phyloP scores from a whole-genome alignment of 1,140 invertebrate genomes.

The Drosophila santomea region DNA sequence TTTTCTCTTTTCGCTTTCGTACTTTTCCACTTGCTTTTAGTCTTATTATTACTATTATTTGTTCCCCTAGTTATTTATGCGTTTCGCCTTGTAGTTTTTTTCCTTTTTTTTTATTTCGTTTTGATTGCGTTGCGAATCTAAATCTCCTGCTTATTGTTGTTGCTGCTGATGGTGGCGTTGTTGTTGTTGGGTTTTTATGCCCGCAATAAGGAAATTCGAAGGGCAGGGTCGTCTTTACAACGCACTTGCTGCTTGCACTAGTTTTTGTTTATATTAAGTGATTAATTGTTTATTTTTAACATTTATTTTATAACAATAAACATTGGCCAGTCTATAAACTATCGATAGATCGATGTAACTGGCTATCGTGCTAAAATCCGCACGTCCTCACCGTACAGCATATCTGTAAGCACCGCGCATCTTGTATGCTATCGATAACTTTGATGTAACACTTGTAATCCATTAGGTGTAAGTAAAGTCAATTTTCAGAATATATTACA shows the following conservation, averaged over 20 bases:
- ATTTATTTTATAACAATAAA: constrained; percentile 55
- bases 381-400: neutral
- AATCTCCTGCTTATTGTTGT: constrained; percentile 50
- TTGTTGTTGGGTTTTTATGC: constrained; percentile 36
- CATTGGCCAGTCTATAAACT: constrained; percentile 11
- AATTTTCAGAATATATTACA: no score
- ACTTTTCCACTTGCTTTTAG: constrained; percentile 52
- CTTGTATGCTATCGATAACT: neutral
- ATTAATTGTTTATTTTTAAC: constrained; percentile 81
- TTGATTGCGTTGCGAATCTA: constrained; percentile 78
- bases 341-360: constrained; percentile 9
- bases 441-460: neutral
- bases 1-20: constrained; percentile 59
- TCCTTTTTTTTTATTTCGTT: constrained; percentile 21
- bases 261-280: constrained; percentile 76
- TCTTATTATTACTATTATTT: constrained; percentile 49
- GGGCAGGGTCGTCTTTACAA: constrained; percentile 13
- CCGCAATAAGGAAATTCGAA: constrained; percentile 7
- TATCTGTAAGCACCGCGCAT: neutral
- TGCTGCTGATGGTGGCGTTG: constrained; percentile 14
- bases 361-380: neutral
- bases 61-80: constrained; percentile 54
- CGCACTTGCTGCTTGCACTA: constrained; percentile 54
- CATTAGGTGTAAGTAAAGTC: no score
- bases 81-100: constrained; percentile 57